Evolutionary conservation across 2,797 vertebrate genomes (phyloP).

Genomic region (Mus minutoides): DNA sequence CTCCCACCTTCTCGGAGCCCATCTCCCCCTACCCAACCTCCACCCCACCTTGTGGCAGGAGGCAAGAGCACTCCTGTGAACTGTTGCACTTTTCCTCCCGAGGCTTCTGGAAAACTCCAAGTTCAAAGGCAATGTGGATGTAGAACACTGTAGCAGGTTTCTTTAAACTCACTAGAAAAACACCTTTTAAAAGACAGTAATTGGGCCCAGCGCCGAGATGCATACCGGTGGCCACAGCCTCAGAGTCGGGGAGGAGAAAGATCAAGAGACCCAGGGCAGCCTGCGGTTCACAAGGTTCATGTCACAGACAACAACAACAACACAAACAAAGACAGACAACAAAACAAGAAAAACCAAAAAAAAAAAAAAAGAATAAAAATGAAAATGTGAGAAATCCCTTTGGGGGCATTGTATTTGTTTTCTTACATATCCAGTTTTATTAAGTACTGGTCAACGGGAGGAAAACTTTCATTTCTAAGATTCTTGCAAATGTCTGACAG

Average conservation of each 20-base stretch:
- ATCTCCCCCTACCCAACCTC: accelerated
- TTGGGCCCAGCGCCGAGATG: too few species aligned
- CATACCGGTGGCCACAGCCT: neutral
- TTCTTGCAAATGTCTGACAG: neutral
- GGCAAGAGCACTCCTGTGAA: neutral
- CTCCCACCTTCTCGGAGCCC: neutral
- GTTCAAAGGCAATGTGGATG: neutral
- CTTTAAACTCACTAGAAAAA: neutral
- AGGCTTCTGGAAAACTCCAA: neutral
- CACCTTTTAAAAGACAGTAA: neutral
- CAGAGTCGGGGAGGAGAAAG: neutral
- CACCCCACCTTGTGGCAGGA: neutral
- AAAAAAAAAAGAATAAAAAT: neutral
- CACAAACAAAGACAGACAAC: neutral
- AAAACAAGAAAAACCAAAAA: neutral
- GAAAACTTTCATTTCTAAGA: neutral
- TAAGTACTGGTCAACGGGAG: neutral
- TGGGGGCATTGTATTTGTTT: neutral
- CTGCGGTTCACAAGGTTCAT: neutral
- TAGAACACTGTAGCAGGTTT: neutral
- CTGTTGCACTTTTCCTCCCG: neutral
- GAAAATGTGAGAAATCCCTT: constrained; percentile 18
- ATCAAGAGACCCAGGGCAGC: neutral
- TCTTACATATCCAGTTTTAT: neutral
- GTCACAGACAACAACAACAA: neutral